Evolutionary conservation across 2,797 vertebrate species (phyloP), one percentile per base, ranked within the genome.

Genomic region (Valencia hispanica): DNA sequence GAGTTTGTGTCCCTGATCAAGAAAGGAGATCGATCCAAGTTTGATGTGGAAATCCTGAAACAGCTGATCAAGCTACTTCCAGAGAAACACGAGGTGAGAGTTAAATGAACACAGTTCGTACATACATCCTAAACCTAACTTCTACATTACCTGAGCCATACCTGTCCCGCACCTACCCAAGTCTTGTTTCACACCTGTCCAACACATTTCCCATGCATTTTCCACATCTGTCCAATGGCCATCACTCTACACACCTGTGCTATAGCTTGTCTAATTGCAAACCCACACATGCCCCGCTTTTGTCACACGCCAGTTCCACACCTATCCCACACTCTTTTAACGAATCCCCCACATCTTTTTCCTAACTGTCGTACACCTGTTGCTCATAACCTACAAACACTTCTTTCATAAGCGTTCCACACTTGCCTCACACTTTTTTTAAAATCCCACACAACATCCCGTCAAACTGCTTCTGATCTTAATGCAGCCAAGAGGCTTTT

Each of bases 31-130:
- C 88, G 94, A 7, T 90, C 95, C 15, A 96, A 87, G 85, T 97
- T 97, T 6, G 97, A 97, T 0, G 95, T 96, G 27, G 97, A 97
- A 66, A 84, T 95, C 55, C 93, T 98, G 80, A 97, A 96, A 84
- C 97, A 98, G 87, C 91, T 98, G 76, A 91, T 96, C 70, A 97
- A 96, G 79, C 94, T 98, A 12, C 94, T 97, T 30, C 97, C 97
- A 0, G 97, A 97, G 92, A 97, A 97, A 79, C 96, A 97, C 0
- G 97, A 98, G 95, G 97, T 97, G 75, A 91, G 91, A 70, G 66
- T 27, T 65, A 6, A 65, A 34, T 12, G 18, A n/a, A 55, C 27
- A 48, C 27, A 18, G 68, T 22, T 4, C 32, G n/a, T 14, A 53
- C 48, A 73, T 18, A 50, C 53, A 32, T 27, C 12, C 27, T 22